Evolutionary conservation across 2,888 invertebrate genomes (phyloP), one percentile per base, ranked within the genome.

Genomic region (Erebia aethiops): DNA sequence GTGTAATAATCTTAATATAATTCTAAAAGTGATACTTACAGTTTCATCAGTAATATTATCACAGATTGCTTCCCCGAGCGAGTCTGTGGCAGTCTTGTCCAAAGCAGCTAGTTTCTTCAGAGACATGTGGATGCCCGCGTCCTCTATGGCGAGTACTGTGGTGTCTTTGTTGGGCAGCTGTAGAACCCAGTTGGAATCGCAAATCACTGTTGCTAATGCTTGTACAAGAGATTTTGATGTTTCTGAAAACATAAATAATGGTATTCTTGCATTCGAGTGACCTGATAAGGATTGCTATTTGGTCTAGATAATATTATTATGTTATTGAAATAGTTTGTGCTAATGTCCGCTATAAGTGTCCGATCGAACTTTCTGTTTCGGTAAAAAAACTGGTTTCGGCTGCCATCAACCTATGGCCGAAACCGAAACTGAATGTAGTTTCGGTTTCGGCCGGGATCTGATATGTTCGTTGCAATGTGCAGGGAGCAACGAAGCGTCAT

Each of bases 41-140:
- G 94, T 92, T 66, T 95, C 94, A 52, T 89, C 85, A 14, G 88
- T 87, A 61, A 97, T 81, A 62, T 89, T 83, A 46, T 94, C 82
- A 11, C 94, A 82, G n/a, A 97, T 79, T 13, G 91, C 84, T 72
- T 93, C 87, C 0, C 96, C 95, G 73, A 97, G 95, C 1, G 95
- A 95, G 10, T 89, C 87, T 4, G 87, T 83, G 60, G 87, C 88
- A 13, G 87, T 88, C 77, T 95, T 94, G 80, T 97, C 97, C 67
- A 95, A 85, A 71, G 94, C 94, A 14, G 96, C 94, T 14, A 97
- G 88, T 87, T 97, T 97, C 82, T 97, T 98, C 49, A 97, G 85
- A 72, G 95, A 94, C 94, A 96, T 95, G 86, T 97, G 97, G 71
- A 97, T 90, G 11, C 96, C 97, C 0, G 96, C 91, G 80, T 97